Conservation (phyloP, 2,888 invertebrate species). For the Myopa testacea region DNA sequence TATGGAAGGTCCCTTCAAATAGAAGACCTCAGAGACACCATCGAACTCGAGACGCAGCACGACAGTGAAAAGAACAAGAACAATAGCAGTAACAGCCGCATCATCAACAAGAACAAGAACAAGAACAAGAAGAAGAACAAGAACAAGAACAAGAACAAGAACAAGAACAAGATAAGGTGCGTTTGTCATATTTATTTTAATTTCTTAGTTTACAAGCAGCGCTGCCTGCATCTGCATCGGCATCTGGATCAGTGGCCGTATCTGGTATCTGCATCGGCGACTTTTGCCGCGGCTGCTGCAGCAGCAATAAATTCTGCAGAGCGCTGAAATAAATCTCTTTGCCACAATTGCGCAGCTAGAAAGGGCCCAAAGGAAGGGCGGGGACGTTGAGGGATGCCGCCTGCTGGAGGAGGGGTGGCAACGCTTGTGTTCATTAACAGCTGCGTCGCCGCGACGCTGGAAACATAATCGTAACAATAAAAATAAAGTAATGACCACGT, state of each 20-base stretch:
- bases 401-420: neutral
- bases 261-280: constrained; percentile 3
- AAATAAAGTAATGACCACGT: constrained; percentile 8
- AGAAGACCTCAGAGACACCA: neutral
- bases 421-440: neutral
- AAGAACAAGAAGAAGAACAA: constrained; percentile 10
- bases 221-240: constrained; percentile 13
- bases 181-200: constrained; percentile 63
- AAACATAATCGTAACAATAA: constrained; percentile 21
- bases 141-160: neutral
- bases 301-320: constrained; percentile 59
- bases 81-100: neutral
- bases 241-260: constrained; percentile 4
- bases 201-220: constrained; percentile 55
- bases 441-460: neutral
- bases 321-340: constrained; percentile 63
- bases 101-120: neutral
- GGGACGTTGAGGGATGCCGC: neutral
- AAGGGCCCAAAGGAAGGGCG: neutral
- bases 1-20: neutral
- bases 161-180: constrained; percentile 45
- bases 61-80: neutral
- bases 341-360: constrained; percentile 53
- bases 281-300: constrained; percentile 4
- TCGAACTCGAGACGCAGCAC: neutral